These are phyloP conservation scores for Cistogaster globosa DNA, from an alignment of 2,888 invertebrate species.

Conservation along the genomic window DNA sequence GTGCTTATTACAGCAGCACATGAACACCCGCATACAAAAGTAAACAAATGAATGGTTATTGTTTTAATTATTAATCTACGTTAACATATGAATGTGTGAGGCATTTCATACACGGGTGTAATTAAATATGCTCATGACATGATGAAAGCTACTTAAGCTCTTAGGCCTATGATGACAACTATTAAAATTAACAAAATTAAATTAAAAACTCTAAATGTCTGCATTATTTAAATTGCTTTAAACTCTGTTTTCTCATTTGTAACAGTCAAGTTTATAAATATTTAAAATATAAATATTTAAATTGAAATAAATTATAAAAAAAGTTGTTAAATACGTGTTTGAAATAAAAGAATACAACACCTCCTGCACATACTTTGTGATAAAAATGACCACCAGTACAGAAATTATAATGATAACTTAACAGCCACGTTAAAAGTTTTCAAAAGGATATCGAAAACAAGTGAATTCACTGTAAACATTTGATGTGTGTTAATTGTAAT, in stretches of 20 bases:
- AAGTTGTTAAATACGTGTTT: slow-evolving; percentile 42
- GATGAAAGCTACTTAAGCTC: slow-evolving; percentile 66
- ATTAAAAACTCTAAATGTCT: slow-evolving; percentile 53
- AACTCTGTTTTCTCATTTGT: neutral
- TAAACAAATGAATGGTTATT: slow-evolving; percentile 39
- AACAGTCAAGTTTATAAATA: slow-evolving; percentile 1
- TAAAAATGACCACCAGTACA: slow-evolving; percentile 26
- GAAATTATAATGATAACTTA: slow-evolving; percentile 26
- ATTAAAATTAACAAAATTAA: slow-evolving; percentile 65
- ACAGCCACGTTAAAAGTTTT: slow-evolving; percentile 37
- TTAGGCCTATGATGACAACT: slow-evolving; percentile 55
- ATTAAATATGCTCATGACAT: slow-evolving; percentile 41
- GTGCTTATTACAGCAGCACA: slow-evolving; percentile 5
- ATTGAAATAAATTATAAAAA: slow-evolving; percentile 32
- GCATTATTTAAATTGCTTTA: slow-evolving; percentile 1
- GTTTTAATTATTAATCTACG: slow-evolving; percentile 43
- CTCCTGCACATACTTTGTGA: neutral
- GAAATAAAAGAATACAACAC: neutral
- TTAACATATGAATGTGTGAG: slow-evolving; percentile 2
- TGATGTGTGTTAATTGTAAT: slow-evolving; percentile 66
- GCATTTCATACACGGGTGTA: neutral
- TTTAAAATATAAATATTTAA: neutral
- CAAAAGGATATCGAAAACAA: slow-evolving; percentile 10
- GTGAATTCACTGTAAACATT: slow-evolving; percentile 59
- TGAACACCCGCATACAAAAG: neutral